Base-by-base conservation (phyloP, 2,888 invertebrate species). In the Spodoptera picta region DNA sequence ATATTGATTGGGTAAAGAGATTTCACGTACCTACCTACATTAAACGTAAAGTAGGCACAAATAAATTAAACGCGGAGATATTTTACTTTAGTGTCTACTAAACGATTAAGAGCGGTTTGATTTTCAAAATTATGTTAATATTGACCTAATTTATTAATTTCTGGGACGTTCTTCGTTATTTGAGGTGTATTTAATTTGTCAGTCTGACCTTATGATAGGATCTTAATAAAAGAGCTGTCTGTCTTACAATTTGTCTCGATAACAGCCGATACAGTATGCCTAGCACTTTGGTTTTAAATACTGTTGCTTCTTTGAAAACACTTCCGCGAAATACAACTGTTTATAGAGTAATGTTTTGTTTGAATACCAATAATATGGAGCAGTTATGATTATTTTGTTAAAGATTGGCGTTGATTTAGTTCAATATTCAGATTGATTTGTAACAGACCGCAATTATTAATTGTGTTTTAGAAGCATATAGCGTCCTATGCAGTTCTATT, bases 241-340 rank as follows among this genome's bases (percentile, higher is more conserved):
- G 19, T 14, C 44, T 9, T 6, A 10, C 27, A 14, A 61, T 24
- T 60, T 31, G 14, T 41, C 48, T 69, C 27, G 27, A 69, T 42
- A 10, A 48, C 27, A n/a, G 23, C 42, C 24, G 27, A 55, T 54
- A 67, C 23, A 55, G 47, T 48, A 43, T 51, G 24, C 12, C 31
- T 62, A 69, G 19, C 2, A 31, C 19, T 1, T 11, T 12, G 27
- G 48, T 48, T 12, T 27, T 50, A 54, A 63, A 46, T 54, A 42
- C 31, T 36, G 45, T 53, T 53, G 42, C 6, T 41, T 66, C 63
- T 70, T 67, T 67, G 50, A 43, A 64, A 67, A 64, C 46, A 64
- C 46, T 49, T 61, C 48, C 27, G 43, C 12, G 44, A 44, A 54
- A 43, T 36, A n/a, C 24, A 71, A 47, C 43, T 50, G 50, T 51